Conservation (phyloP, 2,113 vertebrate genomes). For the Rhynchopsitta pachyrhyncha region DNA sequence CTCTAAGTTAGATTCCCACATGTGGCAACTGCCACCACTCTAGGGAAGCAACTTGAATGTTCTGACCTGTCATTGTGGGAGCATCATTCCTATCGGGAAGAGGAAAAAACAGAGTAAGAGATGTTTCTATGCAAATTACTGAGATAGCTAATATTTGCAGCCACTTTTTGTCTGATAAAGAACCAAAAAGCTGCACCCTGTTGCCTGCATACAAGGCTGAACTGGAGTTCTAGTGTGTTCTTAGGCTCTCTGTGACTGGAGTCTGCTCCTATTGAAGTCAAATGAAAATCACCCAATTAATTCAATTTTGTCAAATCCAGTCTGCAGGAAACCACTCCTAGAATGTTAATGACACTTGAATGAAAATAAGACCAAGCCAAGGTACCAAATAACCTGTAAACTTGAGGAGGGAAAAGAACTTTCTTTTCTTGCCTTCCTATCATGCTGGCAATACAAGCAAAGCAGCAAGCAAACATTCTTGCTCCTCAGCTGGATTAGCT, state of each 20-base stretch:
- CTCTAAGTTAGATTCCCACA: background rate
- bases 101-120: background rate
- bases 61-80: background rate
- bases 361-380: background rate
- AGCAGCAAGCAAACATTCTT: background rate
- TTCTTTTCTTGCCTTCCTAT: background rate
- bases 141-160: background rate
- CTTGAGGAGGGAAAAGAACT: background rate
- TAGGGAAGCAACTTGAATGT: background rate
- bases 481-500: background rate
- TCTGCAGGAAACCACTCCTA: background rate
- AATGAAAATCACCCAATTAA: conserved; percentile 51
- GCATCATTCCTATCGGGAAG: background rate
- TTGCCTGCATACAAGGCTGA: background rate
- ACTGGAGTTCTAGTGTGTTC: background rate
- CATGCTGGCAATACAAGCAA: background rate
- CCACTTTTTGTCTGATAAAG: background rate
- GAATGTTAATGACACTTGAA: background rate
- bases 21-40: background rate
- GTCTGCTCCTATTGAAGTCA: conserved; percentile 5
- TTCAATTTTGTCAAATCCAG: conserved; percentile 49
- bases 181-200: background rate
- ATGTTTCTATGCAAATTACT: background rate
- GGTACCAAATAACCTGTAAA: background rate
- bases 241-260: background rate